These are phyloP conservation scores for Ectropis grisescens DNA, from an alignment of 1,140 invertebrate species.

Conservation along the genomic window DNA sequence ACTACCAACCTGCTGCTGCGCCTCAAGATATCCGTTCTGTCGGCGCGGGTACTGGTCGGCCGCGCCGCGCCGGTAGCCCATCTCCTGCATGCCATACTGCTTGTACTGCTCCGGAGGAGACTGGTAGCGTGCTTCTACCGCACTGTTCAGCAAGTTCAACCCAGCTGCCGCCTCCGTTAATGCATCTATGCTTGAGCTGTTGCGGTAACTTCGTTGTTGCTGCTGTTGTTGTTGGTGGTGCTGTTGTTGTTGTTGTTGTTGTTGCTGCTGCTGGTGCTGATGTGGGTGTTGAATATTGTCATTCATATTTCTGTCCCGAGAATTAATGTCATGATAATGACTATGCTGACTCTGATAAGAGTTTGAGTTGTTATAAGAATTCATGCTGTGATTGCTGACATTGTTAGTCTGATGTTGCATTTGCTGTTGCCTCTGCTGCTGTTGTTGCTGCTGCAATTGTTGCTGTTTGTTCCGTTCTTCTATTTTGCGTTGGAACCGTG, in stretches of 20 bases:
- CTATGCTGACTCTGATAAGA: too few relatives aligned
- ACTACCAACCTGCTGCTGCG: constrained; percentile 32
- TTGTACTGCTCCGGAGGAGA: constrained; percentile 25
- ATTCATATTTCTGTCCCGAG: too few relatives aligned
- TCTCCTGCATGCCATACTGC: constrained; percentile 36
- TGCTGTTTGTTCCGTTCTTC: constrained; percentile 64
- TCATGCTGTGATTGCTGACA: constrained; percentile 1
- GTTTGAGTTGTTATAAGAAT: too few relatives aligned
- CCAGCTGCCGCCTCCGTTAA: constrained; percentile 52
- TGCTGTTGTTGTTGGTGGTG: constrained; percentile 25
- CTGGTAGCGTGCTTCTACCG: constrained; percentile 8
- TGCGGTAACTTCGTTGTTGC: constrained; percentile 31
- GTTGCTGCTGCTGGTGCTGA: constrained; percentile 18
- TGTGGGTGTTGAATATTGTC: constrained; percentile 3
- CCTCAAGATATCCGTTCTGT: constrained; percentile 51
- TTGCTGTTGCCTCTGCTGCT: constrained; percentile 21
- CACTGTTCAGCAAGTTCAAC: constrained; percentile 31
- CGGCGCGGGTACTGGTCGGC: constrained; percentile 21
- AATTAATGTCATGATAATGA: too few relatives aligned
- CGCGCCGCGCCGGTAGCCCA: constrained; percentile 24
- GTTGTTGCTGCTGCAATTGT: constrained; percentile 27
- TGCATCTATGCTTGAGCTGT: constrained; percentile 42
- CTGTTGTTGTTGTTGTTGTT: constrained; percentile 26
- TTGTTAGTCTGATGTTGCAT: constrained; percentile 27
- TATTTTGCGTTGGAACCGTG: constrained; percentile 64